Conservation (phyloP, 2,113 vertebrate genomes). For the Oreochromis tanganicae region DNA sequence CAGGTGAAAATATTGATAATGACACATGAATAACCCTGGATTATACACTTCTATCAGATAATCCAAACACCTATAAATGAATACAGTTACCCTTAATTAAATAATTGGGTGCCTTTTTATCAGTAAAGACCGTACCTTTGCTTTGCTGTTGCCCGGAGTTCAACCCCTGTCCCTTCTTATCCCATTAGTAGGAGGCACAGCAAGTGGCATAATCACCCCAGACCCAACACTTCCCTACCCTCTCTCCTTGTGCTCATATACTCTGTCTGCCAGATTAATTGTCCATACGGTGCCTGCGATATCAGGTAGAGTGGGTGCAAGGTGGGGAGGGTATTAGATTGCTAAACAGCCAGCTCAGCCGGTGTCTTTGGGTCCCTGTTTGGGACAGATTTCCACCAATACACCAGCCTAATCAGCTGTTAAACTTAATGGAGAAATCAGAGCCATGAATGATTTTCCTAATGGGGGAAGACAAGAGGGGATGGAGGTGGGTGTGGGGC, state of each 20-base stretch:
- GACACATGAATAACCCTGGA: not conserved
- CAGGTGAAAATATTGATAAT: not conserved
- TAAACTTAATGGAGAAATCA: conserved; percentile 61
- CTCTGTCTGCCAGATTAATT: conserved; percentile 58
- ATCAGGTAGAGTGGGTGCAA: conserved; percentile 26
- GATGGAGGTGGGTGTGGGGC: conserved; percentile 41
- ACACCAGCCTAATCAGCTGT: conserved; percentile 46
- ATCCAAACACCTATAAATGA: not conserved
- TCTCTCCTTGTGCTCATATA: conserved; percentile 35
- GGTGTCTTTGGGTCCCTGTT: conserved; percentile 50
- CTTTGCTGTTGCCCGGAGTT: not conserved
- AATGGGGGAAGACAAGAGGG: conserved; percentile 63
- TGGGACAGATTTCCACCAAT: conserved; percentile 48
- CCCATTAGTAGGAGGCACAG: conserved; percentile 45
- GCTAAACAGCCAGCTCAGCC: conserved; percentile 9
- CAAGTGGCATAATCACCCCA: conserved; percentile 51
- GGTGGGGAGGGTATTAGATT: conserved; percentile 25
- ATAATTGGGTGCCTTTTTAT: not conserved
- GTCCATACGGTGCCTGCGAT: conserved; percentile 53
- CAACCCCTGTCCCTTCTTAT: conserved; percentile 38
- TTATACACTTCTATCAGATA: not conserved
- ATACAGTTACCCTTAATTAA: not conserved
- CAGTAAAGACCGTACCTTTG: not conserved
- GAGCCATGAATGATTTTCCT: conserved; percentile 63
- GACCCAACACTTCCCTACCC: conserved; percentile 40